phyloP scores from a whole-genome alignment of 2,797 vertebrate species.

The Loriculus beryllinus region DNA sequence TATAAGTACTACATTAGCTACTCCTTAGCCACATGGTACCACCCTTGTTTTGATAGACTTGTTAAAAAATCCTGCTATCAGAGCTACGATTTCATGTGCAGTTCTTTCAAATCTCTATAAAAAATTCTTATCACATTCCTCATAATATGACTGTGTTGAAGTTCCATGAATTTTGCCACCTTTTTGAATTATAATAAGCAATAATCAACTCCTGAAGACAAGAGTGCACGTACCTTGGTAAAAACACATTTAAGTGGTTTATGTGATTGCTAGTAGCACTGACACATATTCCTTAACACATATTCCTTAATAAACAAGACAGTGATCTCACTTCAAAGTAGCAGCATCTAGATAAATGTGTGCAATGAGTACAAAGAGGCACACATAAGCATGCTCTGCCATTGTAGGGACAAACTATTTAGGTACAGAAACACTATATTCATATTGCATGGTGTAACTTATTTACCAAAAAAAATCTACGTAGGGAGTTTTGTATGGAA shows the following conservation, averaged over 20 bases:
- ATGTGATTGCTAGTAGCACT: not conserved
- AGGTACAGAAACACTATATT: not conserved
- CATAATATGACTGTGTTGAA: not conserved
- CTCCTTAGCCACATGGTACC: not conserved
- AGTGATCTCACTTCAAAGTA: not conserved
- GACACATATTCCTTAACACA: not conserved
- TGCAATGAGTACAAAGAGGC: not conserved
- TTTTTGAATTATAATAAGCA: not conserved
- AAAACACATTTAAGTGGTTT: not conserved
- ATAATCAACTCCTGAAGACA: not conserved
- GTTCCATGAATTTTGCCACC: not conserved
- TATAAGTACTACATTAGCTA: not conserved
- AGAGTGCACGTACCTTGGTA: not conserved
- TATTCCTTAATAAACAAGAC: not conserved
- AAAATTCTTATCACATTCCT: not conserved
- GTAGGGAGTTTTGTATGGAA: not conserved
- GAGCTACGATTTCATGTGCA: not conserved
- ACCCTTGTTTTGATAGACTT: conserved; percentile 2
- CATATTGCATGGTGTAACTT: not conserved
- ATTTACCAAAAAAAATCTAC: not conserved
- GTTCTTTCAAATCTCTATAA: not conserved
- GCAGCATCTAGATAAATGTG: not conserved
- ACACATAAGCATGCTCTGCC: not conserved
- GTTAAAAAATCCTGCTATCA: conserved; percentile 3
- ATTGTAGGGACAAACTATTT: not conserved